A percentile compares a stretch with the other conserved stretches of the same genome.
These are phyloP conservation scores for Macropis europaea DNA, from an alignment of 2,888 invertebrate genomes.

Conservation along the genomic window DNA sequence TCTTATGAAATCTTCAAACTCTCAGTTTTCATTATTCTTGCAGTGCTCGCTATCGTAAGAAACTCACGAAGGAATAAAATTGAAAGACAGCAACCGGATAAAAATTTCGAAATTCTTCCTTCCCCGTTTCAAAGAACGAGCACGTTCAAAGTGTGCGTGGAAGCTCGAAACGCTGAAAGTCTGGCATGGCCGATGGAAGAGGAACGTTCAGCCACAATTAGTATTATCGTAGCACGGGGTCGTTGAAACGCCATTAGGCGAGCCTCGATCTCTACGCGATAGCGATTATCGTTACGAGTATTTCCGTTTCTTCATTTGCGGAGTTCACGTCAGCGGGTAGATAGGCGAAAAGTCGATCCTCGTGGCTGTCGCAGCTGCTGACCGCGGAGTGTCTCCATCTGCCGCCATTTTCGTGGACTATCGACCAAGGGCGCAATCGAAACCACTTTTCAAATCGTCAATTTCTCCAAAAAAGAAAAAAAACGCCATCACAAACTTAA, in stretches of 20 bases:
- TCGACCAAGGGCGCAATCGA: constrained; percentile 16
- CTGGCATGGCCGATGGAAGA: not conserved
- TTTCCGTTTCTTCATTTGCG: not conserved
- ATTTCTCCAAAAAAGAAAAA: too few species aligned
- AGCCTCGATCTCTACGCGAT: not conserved
- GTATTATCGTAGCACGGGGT: constrained; percentile 6
- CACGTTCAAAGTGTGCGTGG: too few species aligned
- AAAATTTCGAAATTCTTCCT: too few species aligned
- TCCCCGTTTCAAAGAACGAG: too few species aligned
- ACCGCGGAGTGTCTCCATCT: constrained; percentile 51
- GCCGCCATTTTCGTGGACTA: constrained; percentile 28
- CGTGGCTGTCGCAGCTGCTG: not conserved
- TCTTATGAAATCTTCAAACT: too few species aligned
- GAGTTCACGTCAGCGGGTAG: not conserved
- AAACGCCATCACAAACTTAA: too few species aligned
- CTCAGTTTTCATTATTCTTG: too few species aligned
- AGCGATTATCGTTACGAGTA: constrained; percentile 10
- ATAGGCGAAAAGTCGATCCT: constrained; percentile 18
- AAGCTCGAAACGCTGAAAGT: not conserved
- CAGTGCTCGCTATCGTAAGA: too few species aligned
- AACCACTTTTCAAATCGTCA: not conserved
- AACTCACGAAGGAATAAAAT: too few species aligned
- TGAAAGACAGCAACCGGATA: too few species aligned
- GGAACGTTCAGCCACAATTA: constrained; percentile 1
- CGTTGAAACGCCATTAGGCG: constrained; percentile 6